phyloP scores from a whole-genome alignment of 2,113 vertebrate species.

The Dipodomys stephensi region DNA sequence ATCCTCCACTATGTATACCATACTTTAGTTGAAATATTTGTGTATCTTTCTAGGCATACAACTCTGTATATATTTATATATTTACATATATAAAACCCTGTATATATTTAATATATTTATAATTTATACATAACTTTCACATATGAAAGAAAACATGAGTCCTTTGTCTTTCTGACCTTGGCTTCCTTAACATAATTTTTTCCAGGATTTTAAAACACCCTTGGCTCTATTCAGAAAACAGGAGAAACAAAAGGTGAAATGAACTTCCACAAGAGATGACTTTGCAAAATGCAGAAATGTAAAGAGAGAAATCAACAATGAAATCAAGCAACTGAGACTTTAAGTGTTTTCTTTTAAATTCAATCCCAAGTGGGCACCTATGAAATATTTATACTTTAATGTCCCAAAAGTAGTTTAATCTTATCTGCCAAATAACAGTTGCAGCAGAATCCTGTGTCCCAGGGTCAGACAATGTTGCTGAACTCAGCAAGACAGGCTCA shows the following conservation, averaged over 20 bases:
- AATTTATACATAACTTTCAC: too few species aligned
- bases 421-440: slow-evolving; percentile 83
- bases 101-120: too few species aligned
- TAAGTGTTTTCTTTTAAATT: slow-evolving; percentile 82
- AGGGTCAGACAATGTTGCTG: slow-evolving; percentile 77
- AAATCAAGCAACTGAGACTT: slow-evolving; percentile 64
- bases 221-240: slow-evolving; percentile 51
- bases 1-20: too few species aligned
- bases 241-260: background rate
- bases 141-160: too few species aligned
- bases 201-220: slow-evolving; percentile 37
- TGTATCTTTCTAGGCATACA: too few species aligned
- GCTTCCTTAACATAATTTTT: too few species aligned
- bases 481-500: slow-evolving; percentile 67
- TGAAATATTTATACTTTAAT: slow-evolving; percentile 89
- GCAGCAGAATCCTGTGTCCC: slow-evolving; percentile 75
- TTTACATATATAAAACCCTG: too few species aligned
- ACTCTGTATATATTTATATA: too few species aligned
- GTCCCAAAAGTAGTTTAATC: slow-evolving; percentile 85
- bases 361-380: slow-evolving; percentile 77
- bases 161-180: too few species aligned
- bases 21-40: too few species aligned
- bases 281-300: slow-evolving; percentile 55
- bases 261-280: slow-evolving; percentile 27
- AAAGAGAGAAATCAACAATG: slow-evolving; percentile 67